Percentiles rank a stretch among this genome's conserved stretches.
Evolutionary conservation across 2,888 invertebrate species (phyloP).

Genomic region (Drosophila limbata): DNA sequence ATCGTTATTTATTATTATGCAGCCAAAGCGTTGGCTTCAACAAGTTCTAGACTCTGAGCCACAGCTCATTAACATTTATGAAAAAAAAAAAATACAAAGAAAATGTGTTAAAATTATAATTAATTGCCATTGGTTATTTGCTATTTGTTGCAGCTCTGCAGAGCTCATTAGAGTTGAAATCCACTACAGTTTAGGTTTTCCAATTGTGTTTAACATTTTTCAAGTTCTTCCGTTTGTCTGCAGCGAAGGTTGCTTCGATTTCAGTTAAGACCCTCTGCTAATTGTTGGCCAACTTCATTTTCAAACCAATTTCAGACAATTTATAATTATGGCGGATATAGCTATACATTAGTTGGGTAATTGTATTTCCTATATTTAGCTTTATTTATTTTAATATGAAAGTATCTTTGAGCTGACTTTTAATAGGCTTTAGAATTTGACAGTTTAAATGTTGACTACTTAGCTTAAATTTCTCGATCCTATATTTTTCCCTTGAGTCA

Average conservation of each 20-base stretch:
- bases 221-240: constrained; percentile 61
- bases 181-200: constrained; percentile 3
- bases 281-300: constrained; percentile 36
- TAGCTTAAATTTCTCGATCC: no score
- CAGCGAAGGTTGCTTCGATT: constrained; percentile 34
- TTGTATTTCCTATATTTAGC: neutral
- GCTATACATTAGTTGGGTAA: neutral
- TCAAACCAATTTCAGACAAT: constrained; percentile 36
- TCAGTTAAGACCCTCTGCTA: constrained; percentile 45
- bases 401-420: neutral
- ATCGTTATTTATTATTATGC: constrained; percentile 49
- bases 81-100: neutral
- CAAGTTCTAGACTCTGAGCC: constrained; percentile 34
- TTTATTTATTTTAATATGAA: neutral
- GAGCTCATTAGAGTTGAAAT: constrained; percentile 36
- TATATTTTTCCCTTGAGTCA: no score
- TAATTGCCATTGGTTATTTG: constrained; percentile 53
- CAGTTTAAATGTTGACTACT: neutral
- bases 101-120: constrained; percentile 59
- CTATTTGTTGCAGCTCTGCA: constrained; percentile 8
- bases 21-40: constrained; percentile 33
- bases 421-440: neutral
- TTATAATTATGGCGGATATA: constrained; percentile 46
- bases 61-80: constrained; percentile 43
- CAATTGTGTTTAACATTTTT: constrained; percentile 21